These are phyloP conservation scores for Corella eumyota DNA, from an alignment of 23 tunicate genomes.

Conservation along the genomic window DNA sequence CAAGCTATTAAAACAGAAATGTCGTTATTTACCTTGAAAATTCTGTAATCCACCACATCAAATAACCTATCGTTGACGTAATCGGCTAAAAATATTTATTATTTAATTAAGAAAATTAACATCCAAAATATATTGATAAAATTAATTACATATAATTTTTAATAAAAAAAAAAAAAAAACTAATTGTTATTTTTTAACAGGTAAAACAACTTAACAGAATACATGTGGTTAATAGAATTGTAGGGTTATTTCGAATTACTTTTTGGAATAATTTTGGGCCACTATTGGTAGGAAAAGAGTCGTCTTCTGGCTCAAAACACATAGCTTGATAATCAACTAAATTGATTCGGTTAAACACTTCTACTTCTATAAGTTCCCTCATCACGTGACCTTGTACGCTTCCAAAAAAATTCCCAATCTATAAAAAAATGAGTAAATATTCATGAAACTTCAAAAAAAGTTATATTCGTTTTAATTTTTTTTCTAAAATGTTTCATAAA, in stretches of 20 bases:
- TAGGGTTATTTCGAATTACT: no score
- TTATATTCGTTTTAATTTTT: no score
- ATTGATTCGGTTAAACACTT: constrained; percentile 14
- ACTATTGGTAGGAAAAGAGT: no score
- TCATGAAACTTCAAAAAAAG: no score
- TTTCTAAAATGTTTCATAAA: no score
- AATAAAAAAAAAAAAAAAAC: no score
- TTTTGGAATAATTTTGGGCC: no score
- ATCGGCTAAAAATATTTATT: constrained; percentile 35
- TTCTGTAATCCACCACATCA: constrained; percentile 37
- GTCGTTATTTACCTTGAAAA: constrained; percentile 10
- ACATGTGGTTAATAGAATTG: background rate
- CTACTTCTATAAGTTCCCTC: constrained; percentile 8
- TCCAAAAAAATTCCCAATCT: constrained; percentile 41
- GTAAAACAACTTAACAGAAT: background rate
- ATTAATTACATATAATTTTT: no score
- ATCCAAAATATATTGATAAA: background rate
- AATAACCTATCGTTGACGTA: constrained; percentile 11
- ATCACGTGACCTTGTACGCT: constrained; percentile 33
- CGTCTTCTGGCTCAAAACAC: constrained; percentile 12
- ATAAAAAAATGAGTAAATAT: no score
- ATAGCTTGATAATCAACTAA: constrained; percentile 19
- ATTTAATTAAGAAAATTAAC: background rate
- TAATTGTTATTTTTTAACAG: no score
- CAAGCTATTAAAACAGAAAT: background rate